Evolutionary conservation across 1,140 invertebrate species (phyloP), one percentile per base, ranked within the genome.

Genomic region (Sitophilus oryzae): DNA sequence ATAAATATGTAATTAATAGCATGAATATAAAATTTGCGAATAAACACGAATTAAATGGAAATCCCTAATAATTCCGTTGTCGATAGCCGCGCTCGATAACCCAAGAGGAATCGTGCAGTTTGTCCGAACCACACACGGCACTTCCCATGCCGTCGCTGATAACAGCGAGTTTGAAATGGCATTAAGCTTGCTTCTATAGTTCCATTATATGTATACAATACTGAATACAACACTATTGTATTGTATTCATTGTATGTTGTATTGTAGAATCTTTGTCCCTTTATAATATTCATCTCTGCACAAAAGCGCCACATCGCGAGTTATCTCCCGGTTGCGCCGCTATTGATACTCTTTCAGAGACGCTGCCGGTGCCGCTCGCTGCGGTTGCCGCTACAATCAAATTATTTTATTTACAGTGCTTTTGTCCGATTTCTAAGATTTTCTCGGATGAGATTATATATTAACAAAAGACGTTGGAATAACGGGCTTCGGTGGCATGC

Each of bases 131-230:
- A 34, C 10, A 40, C 23, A 45, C 50, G 50, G 50, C 50, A 52
- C 50, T 54, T 54, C 52, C 44, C 43, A 19, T 41, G 53, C 51
- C 58, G 63, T 58, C 49, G 53, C 68, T 70, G 68, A 70, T 70
- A 70, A 70, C 68, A 64, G 62, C 60, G 61, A 63, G 66, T 70
- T 70, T 70, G 68, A 70, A 70, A 70, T 70, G 68, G 68, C 68
- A 70, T 70, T 70, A 70, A 70, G 68, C 68, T 67, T 70, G 68
- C 68, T 70, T 70, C 66, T 70, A 68, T 70, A 70, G 68, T 70
- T 70, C 68, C 66, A 70, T 70, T 70, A 70, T 70, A 70, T 68
- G 68, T 70, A 68, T 69, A 68, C 66, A 68, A 68, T 68, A 65
- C 66, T 62, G 68, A 70, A 70, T 70, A 68, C 68, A 68, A 68